Base-by-base conservation (phyloP, 2,888 invertebrate genomes). In the Ectobius pallidus region DNA sequence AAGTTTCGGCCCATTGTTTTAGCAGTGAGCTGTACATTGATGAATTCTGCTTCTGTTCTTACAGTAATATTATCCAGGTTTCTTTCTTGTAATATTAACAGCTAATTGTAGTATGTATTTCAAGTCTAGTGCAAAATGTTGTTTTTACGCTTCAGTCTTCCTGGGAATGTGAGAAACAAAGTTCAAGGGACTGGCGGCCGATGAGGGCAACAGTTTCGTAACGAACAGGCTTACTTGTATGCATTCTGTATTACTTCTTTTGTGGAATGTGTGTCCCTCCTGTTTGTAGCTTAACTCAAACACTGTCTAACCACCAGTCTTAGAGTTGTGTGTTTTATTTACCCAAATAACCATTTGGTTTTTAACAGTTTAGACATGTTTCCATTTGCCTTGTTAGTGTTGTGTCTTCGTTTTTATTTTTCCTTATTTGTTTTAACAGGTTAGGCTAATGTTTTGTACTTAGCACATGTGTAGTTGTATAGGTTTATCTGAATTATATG, bases 131-230 rank as follows among this genome's bases (percentile, higher is more conserved):
- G 52, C 22, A 52, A 22, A 22, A 22, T 52, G 52, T 52, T 52
- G 39, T 65, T 32, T 58, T 71, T 63, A 22, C 52, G 22, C 63
- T 34, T n/a, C 63, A 63, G 63, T 42, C 63, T 63, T 63, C 63
- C 63, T 63, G 63, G 63, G 63, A 63, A 20, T 39, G 42, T 39
- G 42, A 22, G 22, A 22, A 63, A 34, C 63, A 34, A 39, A 39
- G 34, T 22, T 4, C 63, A 22, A 42, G 18, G 11, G 63, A 39
- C 39, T 63, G 63, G 63, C 63, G 22, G 63, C 63, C 63, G 9
- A 22, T 63, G 63, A 63, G 63, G 39, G 63, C 63, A 16, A 63
- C 63, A 4, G 63, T 63, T 20, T 42, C 63, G 14, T 63, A 63
- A 63, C 61, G 4, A 61, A 61, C 46, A 46, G n/a, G 46, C 46